Evolutionary conservation across 2,797 vertebrate species (phyloP).

Genomic region (Morelia viridis): DNA sequence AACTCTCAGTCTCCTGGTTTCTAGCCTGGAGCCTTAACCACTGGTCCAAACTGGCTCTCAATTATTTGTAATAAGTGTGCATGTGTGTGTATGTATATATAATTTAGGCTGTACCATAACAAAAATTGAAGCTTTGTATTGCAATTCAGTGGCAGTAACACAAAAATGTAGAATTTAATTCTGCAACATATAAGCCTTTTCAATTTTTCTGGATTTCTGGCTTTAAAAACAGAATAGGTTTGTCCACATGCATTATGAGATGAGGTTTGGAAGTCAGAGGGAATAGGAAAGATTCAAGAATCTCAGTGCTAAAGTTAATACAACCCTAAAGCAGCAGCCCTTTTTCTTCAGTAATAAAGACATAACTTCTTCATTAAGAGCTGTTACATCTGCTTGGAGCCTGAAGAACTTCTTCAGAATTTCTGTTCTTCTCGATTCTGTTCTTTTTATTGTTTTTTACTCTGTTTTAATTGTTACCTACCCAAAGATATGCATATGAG

Average conservation of each 20-base stretch:
- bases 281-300: neutral
- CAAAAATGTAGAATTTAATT: neutral
- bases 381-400: neutral
- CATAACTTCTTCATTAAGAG: neutral
- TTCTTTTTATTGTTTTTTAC: neutral
- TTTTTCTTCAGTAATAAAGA: neutral
- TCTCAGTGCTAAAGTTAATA: neutral
- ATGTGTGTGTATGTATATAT: neutral
- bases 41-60: too few species aligned
- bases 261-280: too few species aligned
- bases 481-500: neutral
- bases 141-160: neutral
- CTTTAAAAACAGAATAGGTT: neutral
- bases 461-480: neutral
- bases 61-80: neutral
- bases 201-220: neutral
- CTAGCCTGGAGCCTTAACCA: too few species aligned
- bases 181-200: neutral
- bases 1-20: too few species aligned
- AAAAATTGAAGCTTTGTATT: neutral
- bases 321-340: neutral
- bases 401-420: neutral
- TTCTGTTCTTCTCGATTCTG: neutral
- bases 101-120: neutral
- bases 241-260: too few species aligned